These are phyloP conservation scores for Ceyx margarethae DNA, from an alignment of 2,113 vertebrate genomes.

Conservation along the genomic window DNA sequence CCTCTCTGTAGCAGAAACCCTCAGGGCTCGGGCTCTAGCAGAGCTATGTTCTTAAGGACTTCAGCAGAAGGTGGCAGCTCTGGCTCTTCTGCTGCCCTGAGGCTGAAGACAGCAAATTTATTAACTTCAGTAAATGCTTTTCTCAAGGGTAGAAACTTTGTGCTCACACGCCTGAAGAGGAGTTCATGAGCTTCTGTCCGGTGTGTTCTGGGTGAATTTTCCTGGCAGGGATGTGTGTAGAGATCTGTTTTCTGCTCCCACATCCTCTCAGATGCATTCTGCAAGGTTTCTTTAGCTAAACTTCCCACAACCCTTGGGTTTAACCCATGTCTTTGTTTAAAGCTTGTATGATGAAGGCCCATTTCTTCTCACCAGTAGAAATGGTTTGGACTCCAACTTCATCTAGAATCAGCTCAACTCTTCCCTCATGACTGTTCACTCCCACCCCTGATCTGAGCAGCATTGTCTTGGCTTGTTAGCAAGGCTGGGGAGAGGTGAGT, in stretches of 20 bases:
- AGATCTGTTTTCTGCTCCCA: not conserved
- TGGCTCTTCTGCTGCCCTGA: not conserved
- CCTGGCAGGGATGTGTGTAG: accelerated
- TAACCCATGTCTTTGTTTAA: not conserved
- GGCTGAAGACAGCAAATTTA: not conserved
- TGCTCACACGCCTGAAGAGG: not conserved
- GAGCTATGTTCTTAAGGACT: not conserved
- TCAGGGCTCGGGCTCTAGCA: not conserved
- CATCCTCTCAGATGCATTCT: accelerated
- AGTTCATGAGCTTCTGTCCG: not conserved
- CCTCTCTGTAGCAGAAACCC: accelerated
- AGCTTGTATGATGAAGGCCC: not conserved
- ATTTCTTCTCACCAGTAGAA: not conserved
- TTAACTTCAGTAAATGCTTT: not conserved
- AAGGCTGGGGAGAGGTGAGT: not conserved
- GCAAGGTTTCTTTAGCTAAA: not conserved
- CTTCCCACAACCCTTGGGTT: not conserved
- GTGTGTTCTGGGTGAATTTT: not conserved
- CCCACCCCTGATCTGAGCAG: not conserved
- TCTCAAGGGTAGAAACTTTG: not conserved
- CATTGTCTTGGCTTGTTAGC: not conserved
- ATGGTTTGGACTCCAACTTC: not conserved
- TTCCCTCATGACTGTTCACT: not conserved
- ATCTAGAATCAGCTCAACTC: not conserved
- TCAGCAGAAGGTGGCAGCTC: not conserved